phyloP scores from a whole-genome alignment of 2,888 invertebrate genomes.

The Peribatodes rhomboidaria region DNA sequence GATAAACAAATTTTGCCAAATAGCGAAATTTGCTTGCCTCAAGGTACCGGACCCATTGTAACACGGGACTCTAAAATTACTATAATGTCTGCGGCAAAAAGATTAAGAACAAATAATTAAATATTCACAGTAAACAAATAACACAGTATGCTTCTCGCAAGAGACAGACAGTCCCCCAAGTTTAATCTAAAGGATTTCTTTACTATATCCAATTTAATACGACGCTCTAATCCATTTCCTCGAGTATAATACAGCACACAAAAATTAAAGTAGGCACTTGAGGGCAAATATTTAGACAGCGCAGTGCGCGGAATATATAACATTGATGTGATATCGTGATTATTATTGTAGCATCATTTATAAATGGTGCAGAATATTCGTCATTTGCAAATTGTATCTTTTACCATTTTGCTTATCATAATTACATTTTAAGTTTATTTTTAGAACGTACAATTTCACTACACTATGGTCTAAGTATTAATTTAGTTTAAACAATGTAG shows the following conservation, averaged over 20 bases:
- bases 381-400: not conserved
- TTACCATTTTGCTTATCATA: constrained; percentile 2
- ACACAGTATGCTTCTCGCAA: too few relatives aligned
- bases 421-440: constrained; percentile 2
- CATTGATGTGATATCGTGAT: constrained; percentile 4
- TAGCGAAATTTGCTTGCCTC: too few relatives aligned
- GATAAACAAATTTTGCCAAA: not conserved
- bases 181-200: too few relatives aligned
- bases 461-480: constrained; percentile 3
- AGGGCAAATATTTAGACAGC: constrained; percentile 7
- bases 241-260: not conserved
- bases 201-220: too few relatives aligned
- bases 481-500: not conserved
- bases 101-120: too few relatives aligned
- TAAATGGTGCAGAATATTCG: not conserved
- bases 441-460: not conserved
- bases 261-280: too few relatives aligned
- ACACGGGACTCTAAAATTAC: too few relatives aligned
- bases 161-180: too few relatives aligned
- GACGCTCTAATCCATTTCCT: too few relatives aligned
- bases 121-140: too few relatives aligned
- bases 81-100: too few relatives aligned
- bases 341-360: not conserved
- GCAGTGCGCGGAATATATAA: not conserved
- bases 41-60: too few relatives aligned